Evolutionary conservation across 2,113 vertebrate species (phyloP).

Genomic region (Tautogolabrus adspersus): DNA sequence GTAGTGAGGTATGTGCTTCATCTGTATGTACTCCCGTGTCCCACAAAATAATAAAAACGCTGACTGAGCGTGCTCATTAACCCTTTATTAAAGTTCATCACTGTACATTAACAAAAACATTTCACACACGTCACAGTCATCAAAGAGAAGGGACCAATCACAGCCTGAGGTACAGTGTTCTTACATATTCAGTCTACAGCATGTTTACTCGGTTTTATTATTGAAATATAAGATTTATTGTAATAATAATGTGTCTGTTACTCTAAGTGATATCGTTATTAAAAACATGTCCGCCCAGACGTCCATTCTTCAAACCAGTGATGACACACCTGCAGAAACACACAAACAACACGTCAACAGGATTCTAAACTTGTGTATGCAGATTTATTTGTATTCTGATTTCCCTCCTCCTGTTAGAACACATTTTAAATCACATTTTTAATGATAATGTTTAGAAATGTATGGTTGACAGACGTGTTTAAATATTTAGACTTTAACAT

Average conservation of each 20-base stretch:
- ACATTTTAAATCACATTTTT: too few species aligned
- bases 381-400: too few species aligned
- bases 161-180: conserved; percentile 10
- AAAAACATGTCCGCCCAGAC: background rate
- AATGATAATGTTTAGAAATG: too few species aligned
- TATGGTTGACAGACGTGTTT: too few species aligned
- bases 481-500: too few species aligned
- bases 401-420: too few species aligned
- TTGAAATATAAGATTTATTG: too few species aligned
- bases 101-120: conserved; percentile 55
- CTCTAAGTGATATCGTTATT: background rate
- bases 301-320: conserved; percentile 71
- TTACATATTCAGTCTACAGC: background rate
- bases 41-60: background rate
- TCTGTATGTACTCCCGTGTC: too few species aligned
- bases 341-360: background rate
- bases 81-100: conserved; percentile 50
- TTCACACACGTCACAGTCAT: conserved; percentile 28
- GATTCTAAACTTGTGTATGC: too few species aligned
- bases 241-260: background rate
- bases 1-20: too few species aligned
- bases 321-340: conserved; percentile 71
- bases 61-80: background rate
- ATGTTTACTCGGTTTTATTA: background rate
- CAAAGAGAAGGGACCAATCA: conserved; percentile 5